Base-by-base conservation (phyloP, 64 coral and sea anemone genomes). In the Pachyseris speciosa region DNA sequence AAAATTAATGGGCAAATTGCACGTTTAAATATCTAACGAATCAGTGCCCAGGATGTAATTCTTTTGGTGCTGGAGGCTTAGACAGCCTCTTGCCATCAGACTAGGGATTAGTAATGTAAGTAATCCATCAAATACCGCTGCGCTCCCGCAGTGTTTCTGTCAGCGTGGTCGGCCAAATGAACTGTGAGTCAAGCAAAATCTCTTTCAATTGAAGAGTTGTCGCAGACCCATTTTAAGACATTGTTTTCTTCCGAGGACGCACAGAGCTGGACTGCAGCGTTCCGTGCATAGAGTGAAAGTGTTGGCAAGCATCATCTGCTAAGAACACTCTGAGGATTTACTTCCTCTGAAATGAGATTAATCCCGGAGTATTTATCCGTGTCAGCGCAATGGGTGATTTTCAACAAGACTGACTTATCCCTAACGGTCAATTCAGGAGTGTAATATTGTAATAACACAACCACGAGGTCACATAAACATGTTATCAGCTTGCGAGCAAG, bases 91-190 rank as follows among this genome's bases (percentile, higher is more conserved):
- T 63, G 20, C 24, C 34, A 17, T 63, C 55, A 61, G 77, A 63
- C 77, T 37, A 27, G 37, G 53, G 51, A 61, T 58, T 61, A 81
- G 11, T 52, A 58, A 20, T 39, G 77, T 61, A 81, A 81, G 52
- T 81, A 81, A 81, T 81, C 77, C 77, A 4, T 40, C 77, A 81
- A 77, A 81, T n/a, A 81, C 50, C 77, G 63, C 77, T 81, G 77
- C 53, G 77, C 77, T 40, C 77, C 77, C 77, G 52, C 49, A n/a
- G 77, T 41, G 77, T 61, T 81, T 40, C 77, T 81, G 77, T 81
- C 77, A 52, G 57, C 77, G 31, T 61, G 10, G 5, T 39, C 16
- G 22, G 25, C 31, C 77, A 81, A 22, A 81, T 63, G 77, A 81
- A 58, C 51, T 37, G n/a, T 4, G 33, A 61, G 32, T 24, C 28